phyloP scores from a whole-genome alignment of 2,797 vertebrate species.

The Brachyalestes nurse region DNA sequence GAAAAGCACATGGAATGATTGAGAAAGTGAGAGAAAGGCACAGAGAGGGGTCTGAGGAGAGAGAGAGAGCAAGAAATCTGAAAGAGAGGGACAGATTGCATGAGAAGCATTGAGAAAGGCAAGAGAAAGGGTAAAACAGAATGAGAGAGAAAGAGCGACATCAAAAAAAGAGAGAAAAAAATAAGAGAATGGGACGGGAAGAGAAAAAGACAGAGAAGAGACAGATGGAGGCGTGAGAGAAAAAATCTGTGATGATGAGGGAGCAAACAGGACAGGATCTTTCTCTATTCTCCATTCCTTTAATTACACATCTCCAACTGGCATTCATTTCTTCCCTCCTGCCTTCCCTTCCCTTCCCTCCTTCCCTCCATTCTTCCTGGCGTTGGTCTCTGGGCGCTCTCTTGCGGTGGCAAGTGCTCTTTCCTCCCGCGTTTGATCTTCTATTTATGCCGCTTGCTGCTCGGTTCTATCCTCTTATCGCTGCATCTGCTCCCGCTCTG shows the following conservation, averaged over 20 bases:
- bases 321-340: constrained; percentile 34
- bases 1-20: constrained; percentile 20
- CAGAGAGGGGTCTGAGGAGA: neutral
- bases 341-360: constrained; percentile 15
- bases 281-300: constrained; percentile 40
- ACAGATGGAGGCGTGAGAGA: neutral
- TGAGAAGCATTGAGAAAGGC: constrained; percentile 9
- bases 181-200: constrained; percentile 13
- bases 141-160: neutral
- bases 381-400: constrained; percentile 6
- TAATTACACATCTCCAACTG: constrained; percentile 56
- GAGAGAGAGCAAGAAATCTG: constrained; percentile 16
- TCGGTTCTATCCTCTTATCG: constrained; percentile 55
- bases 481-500: constrained; percentile 55
- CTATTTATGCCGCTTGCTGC: constrained; percentile 49
- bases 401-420: constrained; percentile 24
- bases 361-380: constrained; percentile 18
- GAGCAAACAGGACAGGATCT: constrained; percentile 54
- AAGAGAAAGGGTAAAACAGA: constrained; percentile 44
- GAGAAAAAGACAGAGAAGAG: constrained; percentile 9
- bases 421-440: constrained; percentile 42
- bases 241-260: constrained; percentile 53
- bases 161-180: neutral
- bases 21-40: constrained; percentile 23
- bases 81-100: constrained; percentile 57